Base-by-base conservation (phyloP, 2,113 vertebrate species). In the Nyctibius bracteatus region DNA sequence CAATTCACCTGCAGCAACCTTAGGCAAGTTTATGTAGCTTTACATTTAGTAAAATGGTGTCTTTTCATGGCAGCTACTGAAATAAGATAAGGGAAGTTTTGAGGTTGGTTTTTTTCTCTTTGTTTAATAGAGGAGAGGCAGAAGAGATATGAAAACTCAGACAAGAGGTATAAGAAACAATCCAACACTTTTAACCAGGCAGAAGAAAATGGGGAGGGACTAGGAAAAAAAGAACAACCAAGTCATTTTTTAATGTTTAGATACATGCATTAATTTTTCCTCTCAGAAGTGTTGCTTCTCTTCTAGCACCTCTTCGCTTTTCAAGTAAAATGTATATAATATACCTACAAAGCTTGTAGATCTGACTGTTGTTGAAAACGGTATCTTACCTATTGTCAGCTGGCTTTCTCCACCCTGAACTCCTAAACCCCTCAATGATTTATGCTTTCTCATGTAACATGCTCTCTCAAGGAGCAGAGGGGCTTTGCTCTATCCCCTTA, bases 91-190 rank as follows among this genome's bases (percentile, higher is more conserved):
- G 15, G 5, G 17, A 81, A 61, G 5, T 41, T 49, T 35, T 63
- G 37, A 87, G 30, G 5, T 37, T 43, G 0, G 0, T 0, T 49
- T 71, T 61, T 54, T 52, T 14, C 16, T 59, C 11, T 3, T 31
- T 66, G 27, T 59, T 66, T 43, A 49, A 65, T 7, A 51, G 44
- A 51, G 4, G 9, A 67, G 20, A 72, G 5, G 10, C 3, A 28
- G 31, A 55, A 70, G 11, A 33, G 4, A 77, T 28, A 6, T 25
- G n/a, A 35, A 83, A 87, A 85, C 5, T 62, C 27, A 31, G 37
- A 31, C 12, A 47, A 31, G 46, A 55, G 23, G 37, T 61, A 24
- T 19, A 55, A 68, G 12, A 65, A 79, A 80, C 8, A 28, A 10
- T 24, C 41, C 43, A 82, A 44, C 7, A 41, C 11, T 68, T 74